phyloP scores from a whole-genome alignment of 2,113 vertebrate genomes.

The Myiozetetes cayanensis region DNA sequence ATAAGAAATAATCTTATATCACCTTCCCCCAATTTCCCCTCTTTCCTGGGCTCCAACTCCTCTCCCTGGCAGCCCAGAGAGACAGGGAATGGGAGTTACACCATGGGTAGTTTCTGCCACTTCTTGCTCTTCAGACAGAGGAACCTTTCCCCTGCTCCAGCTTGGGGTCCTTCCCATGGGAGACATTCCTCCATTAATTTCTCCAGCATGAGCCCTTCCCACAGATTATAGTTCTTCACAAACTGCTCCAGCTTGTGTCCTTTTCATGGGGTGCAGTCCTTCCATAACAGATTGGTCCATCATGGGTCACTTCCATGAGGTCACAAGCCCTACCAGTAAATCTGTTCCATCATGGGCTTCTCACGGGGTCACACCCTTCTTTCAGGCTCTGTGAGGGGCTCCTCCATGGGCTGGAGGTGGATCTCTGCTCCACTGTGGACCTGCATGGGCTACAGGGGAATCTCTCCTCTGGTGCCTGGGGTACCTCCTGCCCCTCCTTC shows the following conservation, averaged over 20 bases:
- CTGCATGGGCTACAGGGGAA: neutral
- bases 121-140: neutral
- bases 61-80: neutral
- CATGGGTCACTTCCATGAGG: neutral
- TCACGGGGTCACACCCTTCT: neutral
- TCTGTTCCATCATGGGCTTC: neutral
- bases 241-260: neutral
- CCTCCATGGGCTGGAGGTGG: neutral
- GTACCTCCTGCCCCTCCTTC: neutral
- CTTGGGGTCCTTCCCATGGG: fast-evolving
- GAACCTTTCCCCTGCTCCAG: neutral
- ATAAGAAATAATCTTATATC: neutral
- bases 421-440: neutral
- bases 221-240: neutral
- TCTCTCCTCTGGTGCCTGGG: neutral
- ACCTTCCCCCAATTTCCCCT: neutral
- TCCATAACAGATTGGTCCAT: neutral
- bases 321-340: neutral
- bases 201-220: neutral
- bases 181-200: neutral
- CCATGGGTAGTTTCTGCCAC: fast-evolving
- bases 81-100: neutral
- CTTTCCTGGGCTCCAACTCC: neutral
- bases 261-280: neutral
- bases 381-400: neutral